Base-by-base conservation (phyloP, 1,140 invertebrate genomes). In the Eumaeus atala region DNA sequence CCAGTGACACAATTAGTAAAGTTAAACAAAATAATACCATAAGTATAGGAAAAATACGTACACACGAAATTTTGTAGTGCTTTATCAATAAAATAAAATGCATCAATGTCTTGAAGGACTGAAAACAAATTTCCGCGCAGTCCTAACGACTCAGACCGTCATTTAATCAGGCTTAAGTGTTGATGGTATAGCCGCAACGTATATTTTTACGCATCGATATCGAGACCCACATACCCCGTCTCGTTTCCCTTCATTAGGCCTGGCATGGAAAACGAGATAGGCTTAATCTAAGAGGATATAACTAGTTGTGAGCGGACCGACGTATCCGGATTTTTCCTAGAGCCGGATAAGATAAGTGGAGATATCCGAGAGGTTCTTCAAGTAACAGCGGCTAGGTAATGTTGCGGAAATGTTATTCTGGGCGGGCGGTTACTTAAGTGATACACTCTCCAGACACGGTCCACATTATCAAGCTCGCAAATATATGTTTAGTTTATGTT, bases 81-180 rank as follows among this genome's bases (percentile, higher is more conserved):
- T 6, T 3, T 28, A 6, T 28, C 21, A 3, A 28, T 28, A 62
- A 60, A 66, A 60, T 65, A 72, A 72, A 76, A 78, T 74, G 72
- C 71, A 42, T 53, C 51, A 40, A 12, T 33, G 37, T 70, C 14
- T 56, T 58, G 74, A 68, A 72, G 67, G 67, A 63, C 56, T 63
- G 61, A 65, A 72, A 77, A 77, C 74, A 78, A 82, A 82, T 80
- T 79, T 76, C 66, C 70, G 72, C 62, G 66, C 64, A 47, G 38
- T 57, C 69, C 61, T 74, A 74, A 79, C 76, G 76, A 74, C 61
- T 56, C 59, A 56, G 65, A 67, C 71, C 69, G 70, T 66, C 71
- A 72, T 82, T 82, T 80, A 79, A 82, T 79, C 78, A 79, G 72
- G 52, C 70, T 72, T 68, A 63, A 76, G 74, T 76, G 71, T 72